Evolutionary conservation across 2,113 vertebrate species (phyloP).

Genomic region (Odocoileus virginianus): DNA sequence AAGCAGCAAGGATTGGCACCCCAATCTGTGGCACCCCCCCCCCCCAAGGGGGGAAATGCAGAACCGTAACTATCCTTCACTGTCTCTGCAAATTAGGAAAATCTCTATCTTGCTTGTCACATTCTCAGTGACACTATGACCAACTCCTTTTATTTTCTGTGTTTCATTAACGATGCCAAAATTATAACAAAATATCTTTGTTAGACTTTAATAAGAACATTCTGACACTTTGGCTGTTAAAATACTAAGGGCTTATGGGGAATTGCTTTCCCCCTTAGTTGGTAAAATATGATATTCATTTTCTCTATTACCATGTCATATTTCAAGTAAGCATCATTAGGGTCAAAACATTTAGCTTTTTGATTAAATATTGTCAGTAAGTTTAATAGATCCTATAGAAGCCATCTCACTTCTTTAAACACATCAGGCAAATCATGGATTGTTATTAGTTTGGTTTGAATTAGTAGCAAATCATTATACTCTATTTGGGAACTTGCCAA

Average conservation of each 20-base stretch:
- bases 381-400: background rate
- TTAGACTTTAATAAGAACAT: background rate
- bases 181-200: background rate
- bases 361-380: background rate
- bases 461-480: slow-evolving; percentile 56
- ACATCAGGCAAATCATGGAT: slow-evolving; percentile 9
- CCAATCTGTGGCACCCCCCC: no score
- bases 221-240: background rate
- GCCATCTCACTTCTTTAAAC: background rate
- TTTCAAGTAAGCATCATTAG: slow-evolving; percentile 9
- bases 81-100: background rate
- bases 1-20: background rate
- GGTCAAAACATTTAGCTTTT: background rate
- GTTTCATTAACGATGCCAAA: background rate
- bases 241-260: background rate
- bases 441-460: slow-evolving; percentile 37
- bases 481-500: slow-evolving; percentile 60
- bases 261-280: background rate
- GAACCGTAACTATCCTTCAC: accelerated
- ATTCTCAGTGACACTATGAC: background rate
- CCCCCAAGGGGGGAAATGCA: background rate
- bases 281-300: background rate
- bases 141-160: background rate
- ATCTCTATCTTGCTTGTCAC: background rate
- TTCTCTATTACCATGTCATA: background rate